phyloP scores from a whole-genome alignment of 1,140 invertebrate genomes.

The Cataglyphis hispanica region DNA sequence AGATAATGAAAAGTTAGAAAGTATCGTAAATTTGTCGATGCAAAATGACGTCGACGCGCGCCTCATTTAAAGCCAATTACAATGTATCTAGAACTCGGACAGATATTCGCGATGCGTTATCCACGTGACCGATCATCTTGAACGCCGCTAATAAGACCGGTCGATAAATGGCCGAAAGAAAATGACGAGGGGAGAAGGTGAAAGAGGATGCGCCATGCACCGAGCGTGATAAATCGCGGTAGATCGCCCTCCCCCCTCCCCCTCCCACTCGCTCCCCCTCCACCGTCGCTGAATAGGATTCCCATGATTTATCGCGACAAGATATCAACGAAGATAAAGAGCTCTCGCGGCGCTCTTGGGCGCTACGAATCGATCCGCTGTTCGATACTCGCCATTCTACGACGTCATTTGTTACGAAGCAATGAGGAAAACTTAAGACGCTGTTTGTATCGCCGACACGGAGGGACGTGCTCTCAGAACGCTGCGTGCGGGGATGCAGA shows the following conservation, averaged over 20 bases:
- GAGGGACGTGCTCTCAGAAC: neutral
- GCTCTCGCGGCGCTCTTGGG: slow-evolving; percentile 58
- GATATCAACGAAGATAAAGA: slow-evolving; percentile 76
- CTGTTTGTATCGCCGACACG: slow-evolving; percentile 20
- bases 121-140: slow-evolving; percentile 13
- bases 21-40: neutral
- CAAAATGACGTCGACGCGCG: neutral
- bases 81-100: neutral
- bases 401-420: slow-evolving; percentile 48
- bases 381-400: slow-evolving; percentile 35
- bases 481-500: neutral
- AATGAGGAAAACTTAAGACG: slow-evolving; percentile 51
- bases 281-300: slow-evolving; percentile 65
- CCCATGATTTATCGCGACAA: slow-evolving; percentile 76
- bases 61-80: neutral
- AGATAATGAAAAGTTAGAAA: neutral
- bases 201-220: slow-evolving; percentile 25
- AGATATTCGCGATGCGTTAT: slow-evolving; percentile 7
- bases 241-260: slow-evolving; percentile 25
- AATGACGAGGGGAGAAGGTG: slow-evolving; percentile 16
- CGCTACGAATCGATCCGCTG: slow-evolving; percentile 58
- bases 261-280: too few species aligned
- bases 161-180: slow-evolving; percentile 57
- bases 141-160: slow-evolving; percentile 62
- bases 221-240: slow-evolving; percentile 71